phyloP scores from a whole-genome alignment of 2,113 vertebrate species.

The Rattus rattus region DNA sequence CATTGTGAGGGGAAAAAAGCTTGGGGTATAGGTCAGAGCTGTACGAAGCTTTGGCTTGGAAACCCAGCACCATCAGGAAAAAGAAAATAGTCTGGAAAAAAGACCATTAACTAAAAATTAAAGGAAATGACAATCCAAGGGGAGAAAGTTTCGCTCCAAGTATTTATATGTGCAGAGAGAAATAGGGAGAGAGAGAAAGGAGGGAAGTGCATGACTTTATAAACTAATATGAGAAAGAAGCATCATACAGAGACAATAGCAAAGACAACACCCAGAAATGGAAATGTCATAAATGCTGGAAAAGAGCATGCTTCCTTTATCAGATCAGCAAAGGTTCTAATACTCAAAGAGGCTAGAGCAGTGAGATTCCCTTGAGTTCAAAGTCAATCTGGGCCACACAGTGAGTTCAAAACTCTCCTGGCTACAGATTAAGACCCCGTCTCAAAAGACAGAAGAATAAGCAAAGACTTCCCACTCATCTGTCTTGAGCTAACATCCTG shows the following conservation, averaged over 20 bases:
- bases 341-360: not conserved
- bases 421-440: not conserved
- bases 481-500: not conserved
- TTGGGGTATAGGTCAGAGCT: not conserved
- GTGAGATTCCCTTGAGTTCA: not conserved
- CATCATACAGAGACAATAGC: not conserved
- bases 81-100: slow-evolving; percentile 37
- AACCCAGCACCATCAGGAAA: not conserved
- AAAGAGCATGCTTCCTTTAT: not conserved
- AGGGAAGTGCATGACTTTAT: not conserved
- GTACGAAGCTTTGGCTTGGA: not conserved
- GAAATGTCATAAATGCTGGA: not conserved
- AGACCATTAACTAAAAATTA: slow-evolving; percentile 50
- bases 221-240: slow-evolving; percentile 32
- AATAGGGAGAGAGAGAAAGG: not conserved
- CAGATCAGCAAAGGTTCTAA: not conserved
- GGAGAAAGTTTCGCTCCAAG: not conserved
- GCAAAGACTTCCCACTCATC: not conserved
- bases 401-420: not conserved
- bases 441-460: not conserved
- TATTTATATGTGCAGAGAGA: not conserved
- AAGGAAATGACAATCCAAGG: not conserved
- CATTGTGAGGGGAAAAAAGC: not conserved
- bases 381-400: not conserved
- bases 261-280: not conserved